These are phyloP conservation scores for Phyllotreta cruciferae DNA, from an alignment of 2,888 invertebrate genomes.

Conservation along the genomic window DNA sequence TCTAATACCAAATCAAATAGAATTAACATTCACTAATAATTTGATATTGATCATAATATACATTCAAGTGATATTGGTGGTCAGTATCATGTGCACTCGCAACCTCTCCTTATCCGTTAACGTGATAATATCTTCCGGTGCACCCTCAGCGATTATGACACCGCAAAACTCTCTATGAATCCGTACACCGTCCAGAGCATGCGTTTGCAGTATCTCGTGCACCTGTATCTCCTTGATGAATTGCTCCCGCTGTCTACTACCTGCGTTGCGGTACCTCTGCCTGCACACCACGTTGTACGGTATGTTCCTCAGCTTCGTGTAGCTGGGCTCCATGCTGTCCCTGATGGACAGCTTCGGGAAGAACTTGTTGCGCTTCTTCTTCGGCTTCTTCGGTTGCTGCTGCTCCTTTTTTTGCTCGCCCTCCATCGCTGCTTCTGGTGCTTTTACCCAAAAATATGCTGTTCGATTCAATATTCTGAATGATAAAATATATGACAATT, in stretches of 20 bases:
- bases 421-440: too few relatives aligned
- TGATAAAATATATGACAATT: neutral
- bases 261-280: conserved; percentile 47
- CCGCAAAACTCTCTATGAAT: conserved; percentile 71
- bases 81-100: conserved; percentile 51
- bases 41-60: too few relatives aligned
- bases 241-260: conserved; percentile 65
- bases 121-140: conserved; percentile 49
- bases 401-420: too few relatives aligned
- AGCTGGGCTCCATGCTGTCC: conserved; percentile 10
- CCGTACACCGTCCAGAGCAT: conserved; percentile 69
- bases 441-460: too few relatives aligned
- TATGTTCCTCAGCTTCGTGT: conserved; percentile 1
- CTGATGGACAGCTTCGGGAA: conserved; percentile 5
- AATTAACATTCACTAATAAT: too few relatives aligned
- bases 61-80: neutral
- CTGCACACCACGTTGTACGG: neutral
- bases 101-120: conserved; percentile 51
- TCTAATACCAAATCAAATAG: too few relatives aligned
- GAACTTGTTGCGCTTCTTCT: neutral
- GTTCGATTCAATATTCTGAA: too few relatives aligned
- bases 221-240: conserved; percentile 68
- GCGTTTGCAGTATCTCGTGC: conserved; percentile 68
- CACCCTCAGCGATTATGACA: conserved; percentile 60
- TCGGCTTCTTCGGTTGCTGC: neutral